phyloP scores from a whole-genome alignment of 2,888 invertebrate species.

The Hemithea aestivaria region DNA sequence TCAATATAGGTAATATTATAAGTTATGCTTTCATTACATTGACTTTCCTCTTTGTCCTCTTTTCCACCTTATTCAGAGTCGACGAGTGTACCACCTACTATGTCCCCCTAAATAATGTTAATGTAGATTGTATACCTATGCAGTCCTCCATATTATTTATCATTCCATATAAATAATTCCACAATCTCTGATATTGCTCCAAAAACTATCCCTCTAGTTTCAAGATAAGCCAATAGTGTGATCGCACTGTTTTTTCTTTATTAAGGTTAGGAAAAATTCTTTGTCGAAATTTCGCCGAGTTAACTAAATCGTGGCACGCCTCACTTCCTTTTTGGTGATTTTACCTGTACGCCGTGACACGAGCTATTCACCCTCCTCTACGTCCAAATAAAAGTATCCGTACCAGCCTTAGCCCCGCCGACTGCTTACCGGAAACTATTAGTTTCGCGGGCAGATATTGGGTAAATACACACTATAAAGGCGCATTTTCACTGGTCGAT shows the following conservation, averaged over 20 bases:
- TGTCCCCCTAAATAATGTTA: too few relatives aligned
- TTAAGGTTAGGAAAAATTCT: conserved; percentile 27
- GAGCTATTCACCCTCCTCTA: conserved; percentile 24
- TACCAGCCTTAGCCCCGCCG: conserved; percentile 6
- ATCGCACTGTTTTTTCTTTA: conserved; percentile 22
- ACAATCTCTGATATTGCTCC: too few relatives aligned
- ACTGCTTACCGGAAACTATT: conserved; percentile 4
- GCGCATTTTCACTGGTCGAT: too few relatives aligned
- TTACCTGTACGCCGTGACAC: conserved; percentile 25
- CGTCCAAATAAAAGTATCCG: conserved; percentile 21
- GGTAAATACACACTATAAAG: too few relatives aligned
- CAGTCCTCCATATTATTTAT: too few relatives aligned
- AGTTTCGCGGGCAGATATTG: background rate
- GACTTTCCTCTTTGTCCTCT: too few relatives aligned
- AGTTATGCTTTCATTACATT: too few relatives aligned
- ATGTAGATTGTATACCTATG: too few relatives aligned
- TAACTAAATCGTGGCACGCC: conserved; percentile 30
- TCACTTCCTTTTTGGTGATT: conserved; percentile 28
- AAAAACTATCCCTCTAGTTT: conserved; percentile 3
- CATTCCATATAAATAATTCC: too few relatives aligned
- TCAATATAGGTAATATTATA: too few relatives aligned
- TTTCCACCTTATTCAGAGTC: too few relatives aligned
- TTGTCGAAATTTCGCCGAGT: conserved; percentile 25
- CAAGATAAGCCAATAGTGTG: conserved; percentile 4
- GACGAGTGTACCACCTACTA: too few relatives aligned